Evolutionary conservation across 2,113 vertebrate species (phyloP).

Genomic region (Coregonus clupeaformis): DNA sequence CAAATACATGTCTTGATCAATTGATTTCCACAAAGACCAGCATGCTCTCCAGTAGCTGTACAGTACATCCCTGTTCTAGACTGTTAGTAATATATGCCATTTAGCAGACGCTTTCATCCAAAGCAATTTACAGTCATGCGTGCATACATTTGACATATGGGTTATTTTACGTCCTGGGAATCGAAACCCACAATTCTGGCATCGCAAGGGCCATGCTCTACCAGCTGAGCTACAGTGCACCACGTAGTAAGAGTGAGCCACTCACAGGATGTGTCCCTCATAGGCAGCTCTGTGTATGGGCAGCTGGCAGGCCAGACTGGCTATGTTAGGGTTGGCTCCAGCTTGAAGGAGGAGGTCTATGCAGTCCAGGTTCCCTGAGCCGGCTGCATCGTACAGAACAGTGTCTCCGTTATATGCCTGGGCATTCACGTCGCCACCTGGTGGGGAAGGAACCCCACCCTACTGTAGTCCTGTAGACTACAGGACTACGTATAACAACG

Average conservation of each 20-base stretch:
- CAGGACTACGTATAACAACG: no score
- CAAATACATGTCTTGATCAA: background rate
- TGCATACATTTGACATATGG: no score
- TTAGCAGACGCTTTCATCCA: no score
- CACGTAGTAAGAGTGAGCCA: slow-evolving; percentile 13
- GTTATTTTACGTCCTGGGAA: no score
- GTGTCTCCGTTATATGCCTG: slow-evolving; percentile 80
- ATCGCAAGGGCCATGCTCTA: no score
- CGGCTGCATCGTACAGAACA: slow-evolving; percentile 81
- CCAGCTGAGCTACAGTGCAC: no score
- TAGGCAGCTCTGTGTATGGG: slow-evolving; percentile 85
- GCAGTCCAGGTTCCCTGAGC: slow-evolving; percentile 83
- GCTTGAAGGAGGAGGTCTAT: slow-evolving; percentile 79
- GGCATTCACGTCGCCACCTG: slow-evolving; percentile 80
- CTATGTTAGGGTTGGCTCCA: slow-evolving; percentile 80
- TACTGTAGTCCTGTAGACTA: background rate
- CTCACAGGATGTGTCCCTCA: slow-evolving; percentile 86
- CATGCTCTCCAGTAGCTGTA: no score
- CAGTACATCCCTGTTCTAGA: no score
- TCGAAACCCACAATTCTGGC: no score
- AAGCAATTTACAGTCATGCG: no score
- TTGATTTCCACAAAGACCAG: no score
- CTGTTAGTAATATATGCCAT: no score
- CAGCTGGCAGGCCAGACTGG: slow-evolving; percentile 78
- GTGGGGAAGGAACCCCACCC: slow-evolving; percentile 37